phyloP scores from a whole-genome alignment of 2,888 invertebrate genomes.

The Agrochola litura region DNA sequence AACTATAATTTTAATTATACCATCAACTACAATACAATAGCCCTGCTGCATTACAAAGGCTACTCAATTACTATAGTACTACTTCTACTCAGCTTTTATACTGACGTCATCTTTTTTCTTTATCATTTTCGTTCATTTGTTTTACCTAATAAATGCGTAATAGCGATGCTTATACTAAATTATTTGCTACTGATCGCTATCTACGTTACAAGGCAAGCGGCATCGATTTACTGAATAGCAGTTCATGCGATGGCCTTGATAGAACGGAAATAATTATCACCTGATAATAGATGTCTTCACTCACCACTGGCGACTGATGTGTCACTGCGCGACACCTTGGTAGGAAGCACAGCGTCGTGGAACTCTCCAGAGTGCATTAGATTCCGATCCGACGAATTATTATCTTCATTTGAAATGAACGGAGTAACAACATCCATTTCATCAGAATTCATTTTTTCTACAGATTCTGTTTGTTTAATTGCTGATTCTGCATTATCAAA shows the following conservation, averaged over 20 bases:
- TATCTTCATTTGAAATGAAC: conserved; percentile 66
- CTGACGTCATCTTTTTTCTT: background rate
- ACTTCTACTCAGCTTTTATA: conserved; percentile 22
- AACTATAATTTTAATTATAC: background rate
- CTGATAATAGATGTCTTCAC: conserved; percentile 90
- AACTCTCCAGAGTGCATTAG: conserved; percentile 89
- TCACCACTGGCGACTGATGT: conserved; percentile 89
- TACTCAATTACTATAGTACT: conserved; percentile 28
- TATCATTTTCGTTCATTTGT: conserved; percentile 1
- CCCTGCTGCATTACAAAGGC: conserved; percentile 7
- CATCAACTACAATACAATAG: conserved; percentile 5
- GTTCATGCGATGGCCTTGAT: conserved; percentile 86
- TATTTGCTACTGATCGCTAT: conserved; percentile 51
- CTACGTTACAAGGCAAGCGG: conserved; percentile 68
- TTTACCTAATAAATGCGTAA: conserved; percentile 18
- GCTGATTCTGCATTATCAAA: conserved; percentile 54
- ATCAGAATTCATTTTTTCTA: conserved; percentile 76
- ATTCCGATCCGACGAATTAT: conserved; percentile 62
- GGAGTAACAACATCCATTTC: conserved; percentile 86
- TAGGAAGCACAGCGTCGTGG: conserved; percentile 88
- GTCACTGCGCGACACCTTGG: conserved; percentile 84
- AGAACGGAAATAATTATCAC: conserved; percentile 88
- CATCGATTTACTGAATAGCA: conserved; percentile 77
- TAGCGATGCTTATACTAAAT: conserved; percentile 33
- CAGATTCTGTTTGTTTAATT: conserved; percentile 55